These are phyloP conservation scores for Leucoma salicis DNA, from an alignment of 2,888 invertebrate species.

Conservation along the genomic window DNA sequence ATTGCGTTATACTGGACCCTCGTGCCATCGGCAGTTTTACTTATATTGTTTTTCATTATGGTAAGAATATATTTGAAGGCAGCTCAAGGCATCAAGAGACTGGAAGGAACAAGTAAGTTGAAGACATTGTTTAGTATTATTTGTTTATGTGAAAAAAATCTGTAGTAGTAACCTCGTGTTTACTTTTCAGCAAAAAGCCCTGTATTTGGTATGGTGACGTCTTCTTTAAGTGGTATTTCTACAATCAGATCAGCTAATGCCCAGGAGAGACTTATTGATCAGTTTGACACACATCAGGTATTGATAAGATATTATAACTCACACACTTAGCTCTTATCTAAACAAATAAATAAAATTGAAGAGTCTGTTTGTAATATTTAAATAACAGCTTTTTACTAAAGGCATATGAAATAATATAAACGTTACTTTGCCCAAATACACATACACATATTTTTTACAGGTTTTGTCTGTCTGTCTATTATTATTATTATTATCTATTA, in stretches of 20 bases:
- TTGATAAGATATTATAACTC: background rate
- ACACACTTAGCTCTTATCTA: too few relatives aligned
- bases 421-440: too few relatives aligned
- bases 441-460: too few relatives aligned
- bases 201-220: constrained; percentile 89
- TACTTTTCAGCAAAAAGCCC: constrained; percentile 86
- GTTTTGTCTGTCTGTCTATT: too few relatives aligned
- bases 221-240: constrained; percentile 87
- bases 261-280: constrained; percentile 82
- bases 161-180: too few relatives aligned
- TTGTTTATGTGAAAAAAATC: background rate
- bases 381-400: too few relatives aligned
- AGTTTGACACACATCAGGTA: constrained; percentile 83
- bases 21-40: constrained; percentile 80
- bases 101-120: constrained; percentile 84
- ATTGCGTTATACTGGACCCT: constrained; percentile 83
- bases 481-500: too few relatives aligned
- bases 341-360: too few relatives aligned
- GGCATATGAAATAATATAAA: too few relatives aligned
- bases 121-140: background rate
- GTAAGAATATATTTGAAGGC: constrained; percentile 85
- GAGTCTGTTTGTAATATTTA: too few relatives aligned
- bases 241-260: constrained; percentile 88
- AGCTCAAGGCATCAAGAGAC: constrained; percentile 85
- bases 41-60: constrained; percentile 80